Evolutionary conservation across 2,797 vertebrate genomes (phyloP).

Genomic region (Babyrousa celebensis): DNA sequence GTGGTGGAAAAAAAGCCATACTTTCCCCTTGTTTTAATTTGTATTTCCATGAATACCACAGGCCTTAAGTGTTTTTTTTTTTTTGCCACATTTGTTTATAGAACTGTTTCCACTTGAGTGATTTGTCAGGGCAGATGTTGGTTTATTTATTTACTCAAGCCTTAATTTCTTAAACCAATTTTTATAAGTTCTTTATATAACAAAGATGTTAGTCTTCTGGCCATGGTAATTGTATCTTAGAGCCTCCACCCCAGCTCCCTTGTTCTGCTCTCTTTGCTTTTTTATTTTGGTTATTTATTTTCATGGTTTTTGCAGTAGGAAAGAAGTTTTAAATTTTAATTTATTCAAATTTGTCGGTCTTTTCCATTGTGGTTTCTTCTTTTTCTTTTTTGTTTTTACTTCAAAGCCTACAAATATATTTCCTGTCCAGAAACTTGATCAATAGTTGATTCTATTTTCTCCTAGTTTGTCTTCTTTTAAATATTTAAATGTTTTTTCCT

Average conservation of each 20-base stretch:
- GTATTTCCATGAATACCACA: background rate
- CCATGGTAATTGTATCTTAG: background rate
- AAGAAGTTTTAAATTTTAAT: constrained; percentile 61
- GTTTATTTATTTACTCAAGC: constrained; percentile 54
- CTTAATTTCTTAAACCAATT: constrained; percentile 71
- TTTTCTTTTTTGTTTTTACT: constrained; percentile 48
- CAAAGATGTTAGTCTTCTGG: constrained; percentile 49
- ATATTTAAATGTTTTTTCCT: background rate
- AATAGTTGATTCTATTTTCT: constrained; percentile 67
- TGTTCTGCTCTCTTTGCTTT: constrained; percentile 12
- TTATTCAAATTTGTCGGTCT: constrained; percentile 20
- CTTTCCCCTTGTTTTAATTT: constrained; percentile 9
- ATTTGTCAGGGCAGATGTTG: constrained; percentile 54
- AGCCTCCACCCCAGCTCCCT: background rate
- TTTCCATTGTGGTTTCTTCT: constrained; percentile 34
- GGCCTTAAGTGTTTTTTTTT: background rate
- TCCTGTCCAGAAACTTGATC: constrained; percentile 20
- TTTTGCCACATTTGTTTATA: constrained; percentile 15
- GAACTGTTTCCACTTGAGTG: background rate
- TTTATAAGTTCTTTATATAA: constrained; percentile 68
- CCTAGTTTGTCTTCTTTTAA: constrained; percentile 40
- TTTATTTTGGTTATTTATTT: constrained; percentile 67
- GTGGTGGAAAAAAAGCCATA: background rate
- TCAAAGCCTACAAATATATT: constrained; percentile 64
- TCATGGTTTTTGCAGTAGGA: constrained; percentile 14